A percentile compares a stretch with the other conserved stretches of the same genome.
These are phyloP conservation scores for Sebastes alutus DNA, from an alignment of 2,797 vertebrate genomes.

Conservation along the genomic window DNA sequence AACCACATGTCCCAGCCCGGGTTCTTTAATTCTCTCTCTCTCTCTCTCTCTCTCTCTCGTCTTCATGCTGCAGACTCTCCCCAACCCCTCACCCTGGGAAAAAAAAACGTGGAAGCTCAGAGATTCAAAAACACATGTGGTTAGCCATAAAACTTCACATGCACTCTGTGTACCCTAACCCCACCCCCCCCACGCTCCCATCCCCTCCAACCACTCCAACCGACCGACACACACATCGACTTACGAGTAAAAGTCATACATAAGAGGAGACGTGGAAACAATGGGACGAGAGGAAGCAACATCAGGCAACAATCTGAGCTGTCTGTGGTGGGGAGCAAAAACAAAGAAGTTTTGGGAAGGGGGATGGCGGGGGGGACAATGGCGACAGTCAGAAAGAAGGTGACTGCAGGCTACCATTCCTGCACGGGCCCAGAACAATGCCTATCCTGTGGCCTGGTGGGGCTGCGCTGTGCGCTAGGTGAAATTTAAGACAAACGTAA, in stretches of 20 bases:
- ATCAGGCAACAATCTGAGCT: slow-evolving; percentile 71
- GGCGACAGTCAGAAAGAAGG: slow-evolving; percentile 70
- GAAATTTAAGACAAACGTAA: slow-evolving; percentile 76
- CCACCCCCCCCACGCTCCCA: neutral
- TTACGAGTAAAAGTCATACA: slow-evolving; percentile 58
- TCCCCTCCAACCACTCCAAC: slow-evolving; percentile 37
- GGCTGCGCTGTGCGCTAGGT: slow-evolving; percentile 52
- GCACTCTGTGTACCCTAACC: slow-evolving; percentile 68
- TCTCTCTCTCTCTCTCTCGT: slow-evolving; percentile 25
- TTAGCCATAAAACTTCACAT: slow-evolving; percentile 82
- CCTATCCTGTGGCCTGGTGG: slow-evolving; percentile 64
- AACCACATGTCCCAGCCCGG: slow-evolving; percentile 76
- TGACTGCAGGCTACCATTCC: slow-evolving; percentile 74
- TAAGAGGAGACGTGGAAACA: slow-evolving; percentile 67
- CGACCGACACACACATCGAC: slow-evolving; percentile 34
- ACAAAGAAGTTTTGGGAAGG: slow-evolving; percentile 56
- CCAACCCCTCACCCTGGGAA: slow-evolving; percentile 69
- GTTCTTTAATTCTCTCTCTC: slow-evolving; percentile 49
- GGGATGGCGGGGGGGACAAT: slow-evolving; percentile 49
- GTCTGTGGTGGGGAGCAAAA: slow-evolving; percentile 63
- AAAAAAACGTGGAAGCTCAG: slow-evolving; percentile 72
- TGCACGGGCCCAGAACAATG: slow-evolving; percentile 75
- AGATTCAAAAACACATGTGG: slow-evolving; percentile 83
- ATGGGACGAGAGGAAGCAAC: slow-evolving; percentile 70
- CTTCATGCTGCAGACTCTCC: slow-evolving; percentile 56